Conservation (phyloP, 2,113 vertebrate species). For the Serinus canaria region DNA sequence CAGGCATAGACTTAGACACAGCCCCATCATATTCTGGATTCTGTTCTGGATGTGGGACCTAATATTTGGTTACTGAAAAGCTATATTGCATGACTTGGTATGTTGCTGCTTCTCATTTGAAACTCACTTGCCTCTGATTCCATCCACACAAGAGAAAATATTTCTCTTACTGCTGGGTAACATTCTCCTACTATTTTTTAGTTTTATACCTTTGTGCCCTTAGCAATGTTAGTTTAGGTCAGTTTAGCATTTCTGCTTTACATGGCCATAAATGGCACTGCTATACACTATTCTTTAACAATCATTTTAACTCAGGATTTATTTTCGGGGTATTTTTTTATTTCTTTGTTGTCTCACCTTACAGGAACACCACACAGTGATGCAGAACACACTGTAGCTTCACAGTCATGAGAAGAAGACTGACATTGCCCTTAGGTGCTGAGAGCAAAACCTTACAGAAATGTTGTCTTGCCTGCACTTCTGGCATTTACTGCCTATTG, state of each 20-base stretch:
- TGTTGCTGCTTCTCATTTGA: background rate
- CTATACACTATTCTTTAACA: background rate
- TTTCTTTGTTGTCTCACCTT: background rate
- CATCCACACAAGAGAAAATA: background rate
- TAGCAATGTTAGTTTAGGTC: background rate
- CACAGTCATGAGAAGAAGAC: background rate
- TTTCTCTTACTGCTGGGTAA: background rate
- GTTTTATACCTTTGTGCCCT: background rate
- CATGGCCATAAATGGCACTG: background rate
- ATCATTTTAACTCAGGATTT: background rate
- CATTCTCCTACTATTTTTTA: background rate
- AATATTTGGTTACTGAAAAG: background rate
- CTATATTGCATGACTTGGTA: background rate
- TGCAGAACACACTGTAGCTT: background rate
- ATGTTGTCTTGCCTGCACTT: background rate
- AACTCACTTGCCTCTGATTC: background rate
- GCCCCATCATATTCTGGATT: background rate
- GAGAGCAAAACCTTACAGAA: background rate
- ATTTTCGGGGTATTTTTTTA: background rate
- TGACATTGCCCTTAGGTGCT: background rate
- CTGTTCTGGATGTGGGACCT: background rate
- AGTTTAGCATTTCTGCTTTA: background rate
- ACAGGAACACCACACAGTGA: background rate
- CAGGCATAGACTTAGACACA: background rate
- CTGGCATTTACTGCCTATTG: background rate